Evolutionary conservation across 2,113 vertebrate species (phyloP).

Genomic region (Orientallactaga bullata): DNA sequence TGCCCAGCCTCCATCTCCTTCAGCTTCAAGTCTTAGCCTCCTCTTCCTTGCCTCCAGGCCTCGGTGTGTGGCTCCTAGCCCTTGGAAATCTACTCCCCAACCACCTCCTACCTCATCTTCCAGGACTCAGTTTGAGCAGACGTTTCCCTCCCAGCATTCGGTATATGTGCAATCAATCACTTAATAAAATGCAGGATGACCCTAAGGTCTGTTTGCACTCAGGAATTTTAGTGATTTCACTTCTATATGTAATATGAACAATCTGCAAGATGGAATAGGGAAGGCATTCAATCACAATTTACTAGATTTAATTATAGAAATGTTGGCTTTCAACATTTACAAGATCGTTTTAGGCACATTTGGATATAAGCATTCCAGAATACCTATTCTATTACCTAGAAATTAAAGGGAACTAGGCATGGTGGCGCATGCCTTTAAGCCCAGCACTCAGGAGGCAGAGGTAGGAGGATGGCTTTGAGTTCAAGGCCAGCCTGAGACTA

Average conservation of each 20-base stretch:
- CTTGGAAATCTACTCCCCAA: neutral
- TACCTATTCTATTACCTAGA: too few species aligned
- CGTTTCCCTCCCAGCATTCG: neutral
- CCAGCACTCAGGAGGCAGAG: too few species aligned
- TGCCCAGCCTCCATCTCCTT: rapidly evolving
- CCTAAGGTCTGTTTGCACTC: neutral
- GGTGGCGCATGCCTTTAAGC: too few species aligned
- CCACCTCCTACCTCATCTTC: neutral
- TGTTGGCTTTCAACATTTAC: conserved; percentile 55
- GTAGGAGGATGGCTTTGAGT: too few species aligned
- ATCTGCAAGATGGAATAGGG: conserved; percentile 43
- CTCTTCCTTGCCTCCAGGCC: neutral
- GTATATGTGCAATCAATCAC: neutral
- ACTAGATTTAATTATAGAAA: conserved; percentile 62
- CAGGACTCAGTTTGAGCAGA: neutral
- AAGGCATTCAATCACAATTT: conserved; percentile 55
- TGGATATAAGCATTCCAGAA: conserved; percentile 31
- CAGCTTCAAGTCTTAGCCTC: neutral
- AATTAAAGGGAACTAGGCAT: too few species aligned
- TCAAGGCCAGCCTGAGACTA: too few species aligned
- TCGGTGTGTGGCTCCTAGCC: neutral
- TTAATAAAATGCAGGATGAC: neutral
- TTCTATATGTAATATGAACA: conserved; percentile 34
- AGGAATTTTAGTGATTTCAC: conserved; percentile 43
- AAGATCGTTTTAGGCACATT: conserved; percentile 57